phyloP scores from a whole-genome alignment of 2,888 invertebrate genomes.

The Melieria crassipennis region DNA sequence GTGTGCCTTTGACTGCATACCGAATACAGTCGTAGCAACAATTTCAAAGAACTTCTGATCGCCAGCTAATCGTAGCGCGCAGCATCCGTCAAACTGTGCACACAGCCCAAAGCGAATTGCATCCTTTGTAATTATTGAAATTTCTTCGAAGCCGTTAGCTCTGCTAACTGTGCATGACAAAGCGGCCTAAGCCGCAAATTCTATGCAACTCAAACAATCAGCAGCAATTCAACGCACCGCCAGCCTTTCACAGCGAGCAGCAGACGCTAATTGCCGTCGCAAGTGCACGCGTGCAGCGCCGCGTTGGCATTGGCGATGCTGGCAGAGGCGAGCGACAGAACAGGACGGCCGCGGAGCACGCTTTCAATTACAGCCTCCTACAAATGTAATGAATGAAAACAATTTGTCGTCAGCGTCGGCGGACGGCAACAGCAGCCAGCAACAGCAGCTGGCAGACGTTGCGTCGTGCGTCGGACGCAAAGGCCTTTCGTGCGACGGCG shows the following conservation, averaged over 20 bases:
- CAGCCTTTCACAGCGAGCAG: conserved; percentile 15
- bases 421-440: background rate
- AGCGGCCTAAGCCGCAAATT: conserved; percentile 7
- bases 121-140: no score
- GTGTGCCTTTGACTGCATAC: background rate
- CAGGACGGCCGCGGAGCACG: conserved; percentile 15
- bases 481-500: no score
- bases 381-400: conserved; percentile 36
- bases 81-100: no score
- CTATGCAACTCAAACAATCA: conserved; percentile 17
- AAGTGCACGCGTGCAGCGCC: conserved; percentile 5
- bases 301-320: background rate
- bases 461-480: no score
- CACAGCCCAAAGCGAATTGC: no score
- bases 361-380: conserved; percentile 34
- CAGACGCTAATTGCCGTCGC: conserved; percentile 23
- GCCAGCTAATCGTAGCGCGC: no score
- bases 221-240: conserved; percentile 7
- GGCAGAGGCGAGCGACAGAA: background rate
- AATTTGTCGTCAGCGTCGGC: conserved; percentile 33
- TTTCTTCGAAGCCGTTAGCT: no score
- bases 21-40: background rate
- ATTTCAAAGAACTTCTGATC: no score
- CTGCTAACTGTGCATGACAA: no score
- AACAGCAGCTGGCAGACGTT: background rate